phyloP scores from a whole-genome alignment of 2,888 invertebrate genomes.

The Didymodactylos carnosus region DNA sequence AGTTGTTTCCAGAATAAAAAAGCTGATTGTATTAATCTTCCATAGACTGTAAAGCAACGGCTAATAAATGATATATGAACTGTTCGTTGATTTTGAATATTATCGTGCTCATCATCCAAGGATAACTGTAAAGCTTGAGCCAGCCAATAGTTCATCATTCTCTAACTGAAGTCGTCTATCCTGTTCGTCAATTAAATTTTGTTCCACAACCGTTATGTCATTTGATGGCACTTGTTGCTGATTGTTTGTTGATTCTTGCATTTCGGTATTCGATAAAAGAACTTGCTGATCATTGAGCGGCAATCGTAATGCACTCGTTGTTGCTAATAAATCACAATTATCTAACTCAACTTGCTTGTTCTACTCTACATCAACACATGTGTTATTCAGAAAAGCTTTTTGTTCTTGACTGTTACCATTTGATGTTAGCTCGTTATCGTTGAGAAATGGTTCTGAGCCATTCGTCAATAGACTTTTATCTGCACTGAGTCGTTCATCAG shows the following conservation, averaged over 20 bases:
- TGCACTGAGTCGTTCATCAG: too few relatives aligned
- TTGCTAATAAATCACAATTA: too few relatives aligned
- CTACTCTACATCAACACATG: too few relatives aligned
- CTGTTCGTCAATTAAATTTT: not conserved
- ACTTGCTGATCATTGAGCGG: not conserved
- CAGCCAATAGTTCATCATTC: not conserved
- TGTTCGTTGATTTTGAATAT: too few relatives aligned
- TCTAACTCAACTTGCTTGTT: too few relatives aligned
- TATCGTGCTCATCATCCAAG: not conserved
- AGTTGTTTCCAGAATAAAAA: too few relatives aligned
- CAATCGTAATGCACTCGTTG: too few relatives aligned
- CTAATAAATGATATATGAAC: not conserved
- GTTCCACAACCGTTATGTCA: not conserved
- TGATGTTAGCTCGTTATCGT: too few relatives aligned
- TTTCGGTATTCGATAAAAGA: not conserved
- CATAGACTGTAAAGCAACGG: not conserved
- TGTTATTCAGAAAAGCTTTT: too few relatives aligned
- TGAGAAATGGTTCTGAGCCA: too few relatives aligned
- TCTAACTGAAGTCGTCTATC: not conserved
- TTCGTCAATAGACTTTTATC: too few relatives aligned
- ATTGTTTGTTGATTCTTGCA: not conserved
- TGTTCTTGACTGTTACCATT: too few relatives aligned
- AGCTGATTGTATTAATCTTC: not conserved
- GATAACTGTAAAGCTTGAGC: not conserved
- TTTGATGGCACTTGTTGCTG: not conserved